Base-by-base conservation (phyloP, 1,140 invertebrate species). In the Aphelenchoides fujianensis region DNA sequence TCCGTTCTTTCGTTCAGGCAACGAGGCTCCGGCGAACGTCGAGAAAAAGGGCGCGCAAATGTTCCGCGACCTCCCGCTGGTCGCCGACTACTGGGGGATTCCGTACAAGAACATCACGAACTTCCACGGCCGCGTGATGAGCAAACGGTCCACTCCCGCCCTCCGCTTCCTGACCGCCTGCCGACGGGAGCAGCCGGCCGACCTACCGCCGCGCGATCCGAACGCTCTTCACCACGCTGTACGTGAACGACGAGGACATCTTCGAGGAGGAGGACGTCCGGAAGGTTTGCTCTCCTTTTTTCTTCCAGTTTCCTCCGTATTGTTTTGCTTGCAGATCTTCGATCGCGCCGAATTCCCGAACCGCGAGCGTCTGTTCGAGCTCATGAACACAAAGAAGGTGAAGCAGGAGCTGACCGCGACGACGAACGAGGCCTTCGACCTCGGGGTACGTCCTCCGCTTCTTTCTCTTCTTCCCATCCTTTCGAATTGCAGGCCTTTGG, bases 231-330 rank as follows among this genome's bases (percentile, higher is more conserved):
- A 59, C 55, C 5, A 5, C 5, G 5, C 34, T 59, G 34, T 59
- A 59, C 55, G 55, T 59, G 28, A 32, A 59, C 28, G 55, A 59
- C 23, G 5, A 59, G 34, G 55, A 59, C 55, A 59, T 59, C 5
- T 59, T 59, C 34, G 55, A 59, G 5, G 19, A 59, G 34, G 23
- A 59, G 19, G 55, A 59, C 19, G 55, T 59, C 7, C n/a, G n/a
- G 5, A 32, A 5, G 7, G n/a, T n/a, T n/a, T n/a, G n/a, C n/a
- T n/a, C n/a, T n/a, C n/a, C n/a, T n/a, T n/a, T n/a, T n/a, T n/a
- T n/a, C n/a, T n/a, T n/a, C n/a, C n/a, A n/a, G n/a, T n/a, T n/a
- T n/a, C n/a, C n/a, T n/a, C n/a, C n/a, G 41, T 5, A 59, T 59
- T 59, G 12, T 5, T 59, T 59, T 27, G 7, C 19, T 27, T 59